These are phyloP conservation scores for Orthonyx spaldingii DNA, from an alignment of 2,113 vertebrate genomes.

Conservation along the genomic window DNA sequence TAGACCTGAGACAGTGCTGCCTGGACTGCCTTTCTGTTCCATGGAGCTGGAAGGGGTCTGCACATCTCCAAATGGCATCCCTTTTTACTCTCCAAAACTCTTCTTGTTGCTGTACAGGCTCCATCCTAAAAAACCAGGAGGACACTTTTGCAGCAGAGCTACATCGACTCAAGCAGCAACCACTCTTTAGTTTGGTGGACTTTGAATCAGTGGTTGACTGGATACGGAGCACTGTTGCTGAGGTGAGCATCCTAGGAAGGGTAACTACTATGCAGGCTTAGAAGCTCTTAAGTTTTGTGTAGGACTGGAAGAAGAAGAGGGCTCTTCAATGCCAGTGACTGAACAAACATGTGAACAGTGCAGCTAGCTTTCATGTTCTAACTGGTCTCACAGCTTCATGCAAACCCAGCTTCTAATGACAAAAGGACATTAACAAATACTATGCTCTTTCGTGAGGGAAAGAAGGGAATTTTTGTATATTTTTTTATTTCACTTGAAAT, in stretches of 20 bases:
- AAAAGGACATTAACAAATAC: not conserved
- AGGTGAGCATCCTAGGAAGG: constrained; percentile 71
- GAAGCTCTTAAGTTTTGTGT: not conserved
- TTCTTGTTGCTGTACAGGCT: constrained; percentile 72
- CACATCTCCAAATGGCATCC: not conserved
- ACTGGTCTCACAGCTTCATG: not conserved
- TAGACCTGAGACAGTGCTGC: not conserved
- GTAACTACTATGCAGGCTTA: not conserved
- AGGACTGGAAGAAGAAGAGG: not conserved
- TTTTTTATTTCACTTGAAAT: not conserved
- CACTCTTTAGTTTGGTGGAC: constrained; percentile 90
- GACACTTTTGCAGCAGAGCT: constrained; percentile 91
- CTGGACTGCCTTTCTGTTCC: not conserved
- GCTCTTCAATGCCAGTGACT: not conserved
- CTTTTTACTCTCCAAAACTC: not conserved
- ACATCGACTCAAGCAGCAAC: constrained; percentile 92
- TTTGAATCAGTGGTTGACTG: constrained; percentile 93
- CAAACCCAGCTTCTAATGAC: not conserved
- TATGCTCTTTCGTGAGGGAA: not conserved
- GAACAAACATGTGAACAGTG: not conserved
- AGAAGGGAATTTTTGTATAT: not conserved
- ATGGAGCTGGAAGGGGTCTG: not conserved
- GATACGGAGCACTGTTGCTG: constrained; percentile 93
- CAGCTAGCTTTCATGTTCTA: not conserved
- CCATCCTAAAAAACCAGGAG: constrained; percentile 95